Base-by-base conservation (phyloP, 2,113 vertebrate species). In the Chiloscyllium plagiosum region DNA sequence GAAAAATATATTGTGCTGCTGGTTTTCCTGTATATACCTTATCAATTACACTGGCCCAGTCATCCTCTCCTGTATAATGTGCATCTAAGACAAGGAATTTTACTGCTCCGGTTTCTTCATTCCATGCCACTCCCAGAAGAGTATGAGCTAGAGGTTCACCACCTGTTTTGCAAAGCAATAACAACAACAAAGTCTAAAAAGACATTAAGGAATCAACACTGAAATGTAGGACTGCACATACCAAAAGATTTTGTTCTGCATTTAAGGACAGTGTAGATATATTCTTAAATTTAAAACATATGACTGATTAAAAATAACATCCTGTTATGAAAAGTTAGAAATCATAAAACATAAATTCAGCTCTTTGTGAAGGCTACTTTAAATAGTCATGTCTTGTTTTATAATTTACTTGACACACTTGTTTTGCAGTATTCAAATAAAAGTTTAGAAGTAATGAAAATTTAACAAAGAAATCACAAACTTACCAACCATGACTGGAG, bases 401-500 rank as follows among this genome's bases (percentile, higher is more conserved):
- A 93, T 17, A 92, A 33, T 7, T 90, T 90, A 90, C 26, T 29
- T 20, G n/a, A 13, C 29, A 90, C 10, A 61, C 61, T 92, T 61
- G 12, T 92, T 66, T 19, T 66, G 89, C 29, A 93, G 56, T 22
- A 93, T 93, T 93, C 26, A 12, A 56, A 56, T 87, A 93, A n/a
- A 93, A 66, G 61, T 68, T 93, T 33, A 68, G 20, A 47, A 2
- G 4, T 37, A 47, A 93, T 33, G 89, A 37, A 93, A 66, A 37
- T 66, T n/a, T 92, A 37, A 22, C 17, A 56, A 17, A 15, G 26
- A 66, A 52, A 50, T 76, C 24, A 76, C 42, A 66, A 29, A 96
- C 98, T 98, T 97, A 99, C 99, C 99, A 10, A 99, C 99, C 99
- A 99, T 99, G 50, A 99, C 8, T 3, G 99, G 99, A 29, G 99